These are phyloP conservation scores for Oryzias sinensis DNA, from an alignment of 2,797 vertebrate species.

Conservation along the genomic window DNA sequence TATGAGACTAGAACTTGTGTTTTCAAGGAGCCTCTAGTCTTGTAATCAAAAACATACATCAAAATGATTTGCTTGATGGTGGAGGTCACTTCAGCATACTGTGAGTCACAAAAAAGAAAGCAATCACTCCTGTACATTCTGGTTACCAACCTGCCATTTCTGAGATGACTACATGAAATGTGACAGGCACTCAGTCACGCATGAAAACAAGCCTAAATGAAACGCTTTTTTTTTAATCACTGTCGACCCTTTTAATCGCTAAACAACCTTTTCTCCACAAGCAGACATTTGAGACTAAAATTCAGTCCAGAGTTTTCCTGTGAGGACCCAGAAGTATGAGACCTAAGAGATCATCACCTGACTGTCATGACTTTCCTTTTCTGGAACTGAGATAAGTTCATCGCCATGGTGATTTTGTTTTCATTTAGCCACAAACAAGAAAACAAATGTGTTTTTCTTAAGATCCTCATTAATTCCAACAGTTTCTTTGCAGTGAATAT, in stretches of 20 bases:
- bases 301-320: constrained; percentile 61
- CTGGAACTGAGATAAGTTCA: constrained; percentile 52
- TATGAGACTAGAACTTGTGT: constrained; percentile 11
- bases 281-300: constrained; percentile 65
- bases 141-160: constrained; percentile 15
- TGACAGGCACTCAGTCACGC: not conserved
- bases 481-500: not conserved
- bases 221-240: not conserved
- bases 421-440: constrained; percentile 18
- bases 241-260: constrained; percentile 14
- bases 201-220: constrained; percentile 11
- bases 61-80: constrained; percentile 8
- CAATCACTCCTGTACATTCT: constrained; percentile 16
- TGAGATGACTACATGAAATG: not conserved
- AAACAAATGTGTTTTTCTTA: constrained; percentile 32
- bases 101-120: constrained; percentile 4
- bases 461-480: not conserved
- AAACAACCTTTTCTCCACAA: constrained; percentile 31
- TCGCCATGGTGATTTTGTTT: constrained; percentile 46
- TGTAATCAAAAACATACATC: constrained; percentile 32
- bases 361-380: constrained; percentile 44
- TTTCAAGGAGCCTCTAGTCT: constrained; percentile 10
- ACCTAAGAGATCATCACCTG: constrained; percentile 68
- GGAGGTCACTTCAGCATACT: constrained; percentile 14
- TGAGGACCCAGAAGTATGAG: constrained; percentile 57